Base-by-base conservation (phyloP, 92 coral and sea anemone genomes). In the Montipora capitata region DNA sequence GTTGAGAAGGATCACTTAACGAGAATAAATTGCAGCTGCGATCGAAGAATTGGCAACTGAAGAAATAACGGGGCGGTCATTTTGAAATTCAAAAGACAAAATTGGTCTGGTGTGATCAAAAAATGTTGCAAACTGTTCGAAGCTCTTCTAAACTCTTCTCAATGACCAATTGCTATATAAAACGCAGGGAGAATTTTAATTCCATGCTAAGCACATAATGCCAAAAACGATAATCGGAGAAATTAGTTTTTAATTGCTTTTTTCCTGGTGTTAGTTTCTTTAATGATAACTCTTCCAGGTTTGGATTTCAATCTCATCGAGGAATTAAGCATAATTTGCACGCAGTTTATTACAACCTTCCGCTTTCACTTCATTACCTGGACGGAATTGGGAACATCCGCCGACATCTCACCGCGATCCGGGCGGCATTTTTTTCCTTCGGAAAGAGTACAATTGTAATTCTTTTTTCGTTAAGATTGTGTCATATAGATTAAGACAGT, bases 341-440 rank as follows among this genome's bases (percentile, higher is more conserved):
- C 67, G 63, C 51, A 73, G 70, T 72, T 83, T 70, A 83, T 83
- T 83, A 83, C n/a, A 12, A 0, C 61, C 48, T 72, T 83, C 87
- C 87, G 87, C 72, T 13, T 15, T n/a, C 14, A 72, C 72, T 72
- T 83, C 79, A 83, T 83, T 72, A 59, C 52, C 51, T 11, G 0
- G 18, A 20, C 45, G 48, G 87, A 83, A 83, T 83, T 72, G 70
- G 68, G 40, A 52, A 83, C 72, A 83, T 83, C 87, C 87, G 87
- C 87, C 87, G 87, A 83, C 20, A 17, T 16, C 35, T 13, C 43
- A 12, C 77, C 58, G n/a, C 59, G 72, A 83, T 73, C 79, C 70
- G 62, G 44, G 79, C 80, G 87, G 71, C 87, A 83, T 72, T 58
- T 83, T 71, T 73, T 39, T 17, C 45, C 72, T 83, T 81, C 85